A percentile compares a stretch with the other conserved stretches of the same genome.
Evolutionary conservation across 2,113 vertebrate species (phyloP).

Genomic region (Orthonyx spaldingii): DNA sequence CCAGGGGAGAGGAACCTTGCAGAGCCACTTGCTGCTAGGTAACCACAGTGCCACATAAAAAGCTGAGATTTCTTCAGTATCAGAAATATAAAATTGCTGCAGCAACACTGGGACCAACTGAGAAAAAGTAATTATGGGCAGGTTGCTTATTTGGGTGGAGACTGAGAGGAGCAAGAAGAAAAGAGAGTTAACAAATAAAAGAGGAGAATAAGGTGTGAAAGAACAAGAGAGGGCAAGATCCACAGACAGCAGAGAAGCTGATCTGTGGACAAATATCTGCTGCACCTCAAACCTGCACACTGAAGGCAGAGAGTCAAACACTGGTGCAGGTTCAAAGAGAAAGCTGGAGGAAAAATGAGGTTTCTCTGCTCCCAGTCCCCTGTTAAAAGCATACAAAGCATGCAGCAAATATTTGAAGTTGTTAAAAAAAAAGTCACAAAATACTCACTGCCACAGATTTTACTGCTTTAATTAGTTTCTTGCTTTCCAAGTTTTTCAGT

Average conservation of each 20-base stretch:
- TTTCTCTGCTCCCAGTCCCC: not conserved
- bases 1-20: not conserved
- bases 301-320: not conserved
- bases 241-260: not conserved
- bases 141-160: not conserved
- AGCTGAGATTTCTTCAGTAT: not conserved
- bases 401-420: not conserved
- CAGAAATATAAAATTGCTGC: not conserved
- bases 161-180: not conserved
- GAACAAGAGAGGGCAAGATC: not conserved
- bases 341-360: not conserved
- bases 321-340: not conserved
- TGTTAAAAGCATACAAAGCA: not conserved
- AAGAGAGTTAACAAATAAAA: not conserved
- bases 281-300: not conserved
- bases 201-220: not conserved
- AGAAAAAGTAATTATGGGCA: not conserved
- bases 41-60: not conserved
- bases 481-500: conserved; percentile 97
- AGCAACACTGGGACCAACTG: not conserved
- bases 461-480: conserved; percentile 98
- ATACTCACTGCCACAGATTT: conserved; percentile 97
- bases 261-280: not conserved
- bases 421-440: not conserved
- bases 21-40: not conserved